phyloP scores from a whole-genome alignment of 2,797 vertebrate species.

The Salmo trutta region DNA sequence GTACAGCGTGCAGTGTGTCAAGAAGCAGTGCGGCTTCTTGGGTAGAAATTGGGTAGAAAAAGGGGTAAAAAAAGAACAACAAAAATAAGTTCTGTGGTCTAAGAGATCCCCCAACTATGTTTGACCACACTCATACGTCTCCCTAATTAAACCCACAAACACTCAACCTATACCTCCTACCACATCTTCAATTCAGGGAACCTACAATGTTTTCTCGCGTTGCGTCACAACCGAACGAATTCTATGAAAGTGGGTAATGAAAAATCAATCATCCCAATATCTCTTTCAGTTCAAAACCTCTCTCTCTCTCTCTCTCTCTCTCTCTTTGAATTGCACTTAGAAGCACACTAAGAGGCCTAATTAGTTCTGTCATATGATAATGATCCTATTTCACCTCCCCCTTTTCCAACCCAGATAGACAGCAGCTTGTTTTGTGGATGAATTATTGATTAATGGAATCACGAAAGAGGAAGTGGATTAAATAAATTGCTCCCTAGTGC shows the following conservation, averaged over 20 bases:
- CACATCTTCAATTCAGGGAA: slow-evolving; percentile 40
- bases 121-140: slow-evolving; percentile 55
- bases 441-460: slow-evolving; percentile 27
- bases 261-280: slow-evolving; percentile 90
- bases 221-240: slow-evolving; percentile 61
- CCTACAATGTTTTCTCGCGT: slow-evolving; percentile 51
- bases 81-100: slow-evolving; percentile 46
- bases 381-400: slow-evolving; percentile 58
- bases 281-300: slow-evolving; percentile 1
- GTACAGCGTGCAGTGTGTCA: too few species aligned
- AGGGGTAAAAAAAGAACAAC: too few species aligned
- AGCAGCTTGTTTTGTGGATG: slow-evolving; percentile 35
- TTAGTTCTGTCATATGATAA: slow-evolving; percentile 76
- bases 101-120: slow-evolving; percentile 49
- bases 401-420: slow-evolving; percentile 34
- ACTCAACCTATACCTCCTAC: slow-evolving; percentile 48
- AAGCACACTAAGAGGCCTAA: slow-evolving; percentile 61
- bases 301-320: slow-evolving; percentile 46
- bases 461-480: not conserved
- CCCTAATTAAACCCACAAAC: slow-evolving; percentile 46
- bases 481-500: slow-evolving; percentile 26
- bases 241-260: slow-evolving; percentile 61
- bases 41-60: too few species aligned
- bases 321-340: slow-evolving; percentile 76
- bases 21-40: too few species aligned